Evolutionary conservation across 1,140 invertebrate species (phyloP), one percentile per base, ranked within the genome.

Genomic region (Latrodectus geometricus): DNA sequence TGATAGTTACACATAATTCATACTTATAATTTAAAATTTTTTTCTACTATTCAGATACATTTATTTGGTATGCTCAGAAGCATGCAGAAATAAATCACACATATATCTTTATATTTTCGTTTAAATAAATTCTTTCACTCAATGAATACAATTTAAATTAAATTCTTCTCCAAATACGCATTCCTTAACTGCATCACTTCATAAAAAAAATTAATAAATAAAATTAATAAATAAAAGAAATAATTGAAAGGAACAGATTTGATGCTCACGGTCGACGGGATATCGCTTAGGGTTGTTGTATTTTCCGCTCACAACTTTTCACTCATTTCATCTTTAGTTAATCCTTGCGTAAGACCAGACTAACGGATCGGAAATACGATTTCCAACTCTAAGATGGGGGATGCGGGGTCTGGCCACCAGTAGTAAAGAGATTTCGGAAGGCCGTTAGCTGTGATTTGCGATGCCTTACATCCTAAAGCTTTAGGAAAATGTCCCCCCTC

Each of bases 401-500:
- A 52, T 61, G 49, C 12, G 70, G 70, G 69, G 69, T 82, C 21
- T 9, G 12, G 17, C 52, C 21, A n/a, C 70, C 68, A 69, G 48
- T 23, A 50, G 70, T 82, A 82, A 82, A 69, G 80, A 82, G 80
- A 84, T 84, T 84, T 74, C 61, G 17, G 82, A 52, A 84, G 65
- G 82, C 80, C 54, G 82, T 84, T 84, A 69, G 74, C 17, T 68
- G 82, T 84, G 82, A 84, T 84, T 84, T 84, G 82, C 82, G 82
- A 84, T 76, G 61, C 65, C 73, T 84, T 68, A 35, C 72, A 56
- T 52, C 69, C 61, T 74, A 70, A 81, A 83, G 54, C 50, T 9
- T 14, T 14, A 20, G 52, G 61, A 68, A 78, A 78, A 54, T n/a
- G 49, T 54, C 21, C 74, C 61, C 21, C 65, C 49, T 76, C 73